phyloP scores from a whole-genome alignment of 2,797 vertebrate species.

The Enteromius thamalakanensis region DNA sequence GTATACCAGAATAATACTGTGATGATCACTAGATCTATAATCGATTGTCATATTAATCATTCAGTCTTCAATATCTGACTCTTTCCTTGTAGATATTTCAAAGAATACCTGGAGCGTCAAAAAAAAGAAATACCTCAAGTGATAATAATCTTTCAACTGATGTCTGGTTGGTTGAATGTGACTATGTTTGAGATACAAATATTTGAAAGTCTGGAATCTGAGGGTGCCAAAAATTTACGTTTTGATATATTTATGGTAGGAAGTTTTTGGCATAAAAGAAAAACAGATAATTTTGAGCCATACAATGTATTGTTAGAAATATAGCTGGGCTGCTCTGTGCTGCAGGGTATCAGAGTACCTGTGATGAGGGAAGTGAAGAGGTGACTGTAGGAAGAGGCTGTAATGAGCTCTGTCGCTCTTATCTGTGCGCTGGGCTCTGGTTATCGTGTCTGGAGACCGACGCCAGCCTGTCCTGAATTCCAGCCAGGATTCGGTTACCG shows the following conservation, averaged over 20 bases:
- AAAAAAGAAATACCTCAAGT: too few species aligned
- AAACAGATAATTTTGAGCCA: too few species aligned
- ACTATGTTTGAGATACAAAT: too few species aligned
- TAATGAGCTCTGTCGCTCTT: constrained; percentile 73
- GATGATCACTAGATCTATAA: neutral
- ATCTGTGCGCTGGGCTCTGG: constrained; percentile 77
- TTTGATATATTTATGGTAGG: too few species aligned
- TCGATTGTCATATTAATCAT: neutral
- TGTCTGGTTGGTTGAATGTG: too few species aligned
- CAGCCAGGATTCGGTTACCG: constrained; percentile 74
- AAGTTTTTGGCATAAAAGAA: too few species aligned
- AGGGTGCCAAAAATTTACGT: too few species aligned
- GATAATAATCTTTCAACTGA: too few species aligned
- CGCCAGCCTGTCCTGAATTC: constrained; percentile 79
- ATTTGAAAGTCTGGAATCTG: too few species aligned
- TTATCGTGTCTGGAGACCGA: constrained; percentile 74
- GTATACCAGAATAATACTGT: neutral
- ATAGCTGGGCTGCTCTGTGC: neutral
- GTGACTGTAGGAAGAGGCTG: constrained; percentile 52
- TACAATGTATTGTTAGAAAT: too few species aligned
- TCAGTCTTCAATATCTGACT: neutral
- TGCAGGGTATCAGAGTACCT: neutral
- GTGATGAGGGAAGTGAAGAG: neutral
- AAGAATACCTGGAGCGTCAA: neutral
- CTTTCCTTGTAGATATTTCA: neutral